Conservation (phyloP, 2,888 invertebrate species). For the Fabriciana adippe region DNA sequence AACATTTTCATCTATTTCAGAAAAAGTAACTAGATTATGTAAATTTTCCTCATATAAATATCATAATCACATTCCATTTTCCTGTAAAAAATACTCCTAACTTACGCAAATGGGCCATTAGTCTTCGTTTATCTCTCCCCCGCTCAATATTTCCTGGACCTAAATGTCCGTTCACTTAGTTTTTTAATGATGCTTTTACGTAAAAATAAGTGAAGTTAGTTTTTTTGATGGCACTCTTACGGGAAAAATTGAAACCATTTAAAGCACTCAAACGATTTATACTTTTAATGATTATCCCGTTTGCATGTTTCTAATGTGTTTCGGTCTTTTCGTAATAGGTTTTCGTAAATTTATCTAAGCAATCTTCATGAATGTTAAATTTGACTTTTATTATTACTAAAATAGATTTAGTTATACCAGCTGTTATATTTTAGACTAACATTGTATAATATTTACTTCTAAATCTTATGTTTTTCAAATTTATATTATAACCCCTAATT, state of each 20-base stretch:
- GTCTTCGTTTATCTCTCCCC: constrained; percentile 60
- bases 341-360: constrained; percentile 30
- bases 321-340: constrained; percentile 20
- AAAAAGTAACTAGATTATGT: neutral
- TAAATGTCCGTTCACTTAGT: constrained; percentile 67
- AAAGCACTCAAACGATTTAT: constrained; percentile 58
- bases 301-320: constrained; percentile 29
- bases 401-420: neutral
- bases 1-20: neutral
- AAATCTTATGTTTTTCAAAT: too few species aligned
- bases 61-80: constrained; percentile 21
- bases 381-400: constrained; percentile 1
- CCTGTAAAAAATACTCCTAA: constrained; percentile 50
- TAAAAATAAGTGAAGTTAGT: constrained; percentile 28
- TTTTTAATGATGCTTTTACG: constrained; percentile 47
- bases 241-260: constrained; percentile 69
- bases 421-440: too few species aligned
- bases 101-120: constrained; percentile 68
- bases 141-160: constrained; percentile 55
- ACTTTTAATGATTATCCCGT: constrained; percentile 38
- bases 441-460: too few species aligned
- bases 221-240: constrained; percentile 65
- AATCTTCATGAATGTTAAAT: neutral
- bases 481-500: too few species aligned
- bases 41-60: constrained; percentile 14